Percentiles rank a stretch among this genome's conserved stretches.
These are phyloP conservation scores for Neodiprion fabricii DNA, from an alignment of 1,140 invertebrate species.

Conservation along the genomic window DNA sequence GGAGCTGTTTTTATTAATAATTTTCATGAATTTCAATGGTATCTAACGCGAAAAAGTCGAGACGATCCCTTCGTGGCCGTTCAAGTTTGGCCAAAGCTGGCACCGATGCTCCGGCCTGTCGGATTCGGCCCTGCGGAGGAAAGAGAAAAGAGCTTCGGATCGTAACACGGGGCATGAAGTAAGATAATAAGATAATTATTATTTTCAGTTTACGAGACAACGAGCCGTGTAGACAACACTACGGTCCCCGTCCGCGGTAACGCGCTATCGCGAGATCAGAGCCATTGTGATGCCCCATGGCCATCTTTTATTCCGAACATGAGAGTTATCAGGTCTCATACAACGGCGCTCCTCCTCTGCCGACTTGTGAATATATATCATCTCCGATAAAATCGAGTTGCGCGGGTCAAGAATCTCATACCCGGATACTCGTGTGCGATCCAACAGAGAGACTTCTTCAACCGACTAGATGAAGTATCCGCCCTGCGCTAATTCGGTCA, in stretches of 20 bases:
- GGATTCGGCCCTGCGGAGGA: no score
- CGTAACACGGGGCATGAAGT: background rate
- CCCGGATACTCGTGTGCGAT: conserved; percentile 19
- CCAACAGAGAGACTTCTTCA: background rate
- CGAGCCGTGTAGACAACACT: background rate
- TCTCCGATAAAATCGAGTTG: conserved; percentile 23
- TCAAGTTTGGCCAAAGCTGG: no score
- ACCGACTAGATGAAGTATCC: background rate
- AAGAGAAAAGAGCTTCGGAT: no score
- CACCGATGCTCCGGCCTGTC: no score
- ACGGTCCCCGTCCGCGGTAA: background rate
- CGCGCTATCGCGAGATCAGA: background rate
- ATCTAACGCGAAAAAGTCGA: no score
- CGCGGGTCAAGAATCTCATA: conserved; percentile 25
- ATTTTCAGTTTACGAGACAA: conserved; percentile 3
- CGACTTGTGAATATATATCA: conserved; percentile 24
- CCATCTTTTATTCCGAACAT: conserved; percentile 19
- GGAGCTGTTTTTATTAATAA: conserved; percentile 9
- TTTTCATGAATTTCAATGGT: background rate
- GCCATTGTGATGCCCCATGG: conserved; percentile 14
- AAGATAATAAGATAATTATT: conserved; percentile 4
- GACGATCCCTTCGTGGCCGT: background rate
- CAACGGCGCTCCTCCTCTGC: conserved; percentile 2
- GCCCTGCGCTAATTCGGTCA: background rate
- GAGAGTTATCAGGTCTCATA: conserved; percentile 17